phyloP scores from a whole-genome alignment of 2,888 invertebrate species.

The Drosophila multiciliata region DNA sequence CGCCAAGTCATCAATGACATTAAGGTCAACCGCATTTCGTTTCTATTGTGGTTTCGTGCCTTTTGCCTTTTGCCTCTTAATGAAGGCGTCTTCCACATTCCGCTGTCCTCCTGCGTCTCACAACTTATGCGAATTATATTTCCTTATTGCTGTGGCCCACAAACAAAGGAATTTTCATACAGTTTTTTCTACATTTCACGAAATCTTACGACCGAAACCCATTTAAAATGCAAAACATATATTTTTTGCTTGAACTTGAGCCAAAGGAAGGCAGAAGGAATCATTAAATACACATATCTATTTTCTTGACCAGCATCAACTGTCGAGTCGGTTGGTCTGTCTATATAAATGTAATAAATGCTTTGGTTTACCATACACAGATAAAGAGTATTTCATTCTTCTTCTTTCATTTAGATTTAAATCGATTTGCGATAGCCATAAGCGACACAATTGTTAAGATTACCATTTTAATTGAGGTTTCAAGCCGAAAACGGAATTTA shows the following conservation, averaged over 20 bases:
- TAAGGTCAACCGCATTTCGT: constrained; percentile 56
- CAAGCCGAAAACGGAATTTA: neutral
- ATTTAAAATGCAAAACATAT: neutral
- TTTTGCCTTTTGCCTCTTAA: constrained; percentile 49
- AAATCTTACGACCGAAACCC: neutral
- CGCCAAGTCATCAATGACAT: constrained; percentile 53
- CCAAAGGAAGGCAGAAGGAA: neutral
- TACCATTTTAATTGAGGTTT: neutral
- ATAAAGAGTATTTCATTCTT: neutral
- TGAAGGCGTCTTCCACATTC: constrained; percentile 74
- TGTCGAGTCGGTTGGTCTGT: neutral
- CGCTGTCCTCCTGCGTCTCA: constrained; percentile 25
- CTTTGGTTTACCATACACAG: neutral
- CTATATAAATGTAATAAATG: neutral
- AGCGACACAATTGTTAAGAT: neutral
- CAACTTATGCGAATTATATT: constrained; percentile 17
- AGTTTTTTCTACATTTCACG: constrained; percentile 29
- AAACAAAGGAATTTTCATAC: constrained; percentile 45
- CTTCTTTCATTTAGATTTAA: neutral
- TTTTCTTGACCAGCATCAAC: neutral
- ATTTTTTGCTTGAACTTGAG: neutral
- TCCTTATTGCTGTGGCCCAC: constrained; percentile 1
- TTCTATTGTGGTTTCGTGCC: constrained; percentile 55
- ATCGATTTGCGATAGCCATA: neutral
- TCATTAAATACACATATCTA: neutral